Conservation (phyloP, 2,888 invertebrate genomes). For the Orchesellides sinensis region DNA sequence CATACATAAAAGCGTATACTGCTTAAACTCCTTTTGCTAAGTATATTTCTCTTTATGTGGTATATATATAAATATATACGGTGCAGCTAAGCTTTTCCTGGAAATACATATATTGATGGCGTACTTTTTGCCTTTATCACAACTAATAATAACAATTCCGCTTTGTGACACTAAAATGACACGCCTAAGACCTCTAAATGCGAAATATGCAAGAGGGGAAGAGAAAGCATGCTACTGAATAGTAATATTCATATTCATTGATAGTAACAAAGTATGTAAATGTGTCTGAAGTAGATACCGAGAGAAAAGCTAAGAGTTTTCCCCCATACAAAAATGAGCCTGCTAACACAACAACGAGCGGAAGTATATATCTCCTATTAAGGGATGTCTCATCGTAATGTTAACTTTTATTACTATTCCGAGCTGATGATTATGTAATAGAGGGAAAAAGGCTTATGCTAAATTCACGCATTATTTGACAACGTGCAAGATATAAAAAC, state of each 20-base stretch:
- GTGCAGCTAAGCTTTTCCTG: background rate
- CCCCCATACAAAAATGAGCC: too few species aligned
- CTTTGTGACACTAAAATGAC: slow-evolving; percentile 26
- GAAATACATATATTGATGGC: too few species aligned
- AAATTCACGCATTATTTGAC: background rate
- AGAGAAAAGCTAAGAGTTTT: too few species aligned
- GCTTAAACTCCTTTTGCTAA: background rate
- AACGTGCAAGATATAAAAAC: background rate
- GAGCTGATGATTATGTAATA: background rate
- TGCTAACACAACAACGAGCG: too few species aligned
- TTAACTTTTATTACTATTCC: background rate
- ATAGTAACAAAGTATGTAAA: too few species aligned
- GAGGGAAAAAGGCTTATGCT: background rate
- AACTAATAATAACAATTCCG: slow-evolving; percentile 30
- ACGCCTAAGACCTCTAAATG: slow-evolving; percentile 19
- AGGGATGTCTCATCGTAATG: background rate
- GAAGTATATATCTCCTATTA: too few species aligned
- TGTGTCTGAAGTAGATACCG: too few species aligned
- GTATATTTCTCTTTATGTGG: background rate
- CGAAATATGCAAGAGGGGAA: background rate
- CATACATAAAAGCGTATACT: too few species aligned
- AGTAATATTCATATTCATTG: too few species aligned
- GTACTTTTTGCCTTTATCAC: background rate
- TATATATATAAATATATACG: background rate
- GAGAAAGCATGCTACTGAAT: background rate